Percentiles rank a stretch among this genome's conserved stretches.
Evolutionary conservation across 2,113 vertebrate genomes (phyloP).

Genomic region (Cyanoderma ruficeps): DNA sequence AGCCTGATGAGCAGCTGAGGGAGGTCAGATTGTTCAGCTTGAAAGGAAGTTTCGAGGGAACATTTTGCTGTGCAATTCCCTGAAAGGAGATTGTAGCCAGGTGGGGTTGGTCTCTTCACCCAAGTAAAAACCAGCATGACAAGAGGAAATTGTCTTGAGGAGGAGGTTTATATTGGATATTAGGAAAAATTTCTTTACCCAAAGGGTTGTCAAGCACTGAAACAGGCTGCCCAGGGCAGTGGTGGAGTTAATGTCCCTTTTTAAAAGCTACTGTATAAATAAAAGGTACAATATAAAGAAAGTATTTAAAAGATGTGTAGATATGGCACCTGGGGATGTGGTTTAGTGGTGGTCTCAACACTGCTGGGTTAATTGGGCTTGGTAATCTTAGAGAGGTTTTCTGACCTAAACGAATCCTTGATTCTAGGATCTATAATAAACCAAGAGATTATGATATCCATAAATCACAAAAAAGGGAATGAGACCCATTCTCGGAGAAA

Average conservation of each 20-base stretch:
- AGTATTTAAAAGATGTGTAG: background rate
- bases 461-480: background rate
- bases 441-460: background rate
- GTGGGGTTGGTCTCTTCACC: background rate
- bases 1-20: background rate
- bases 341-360: background rate
- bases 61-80: fast-evolving
- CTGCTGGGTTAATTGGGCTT: background rate
- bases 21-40: background rate
- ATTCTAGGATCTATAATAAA: background rate
- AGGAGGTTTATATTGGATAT: background rate
- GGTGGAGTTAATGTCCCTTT: background rate
- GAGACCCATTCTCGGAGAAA: background rate
- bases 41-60: background rate
- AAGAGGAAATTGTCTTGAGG: background rate
- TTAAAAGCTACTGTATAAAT: background rate
- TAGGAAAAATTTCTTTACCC: background rate
- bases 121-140: fast-evolving
- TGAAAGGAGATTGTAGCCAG: background rate
- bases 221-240: background rate
- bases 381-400: background rate
- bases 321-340: background rate
- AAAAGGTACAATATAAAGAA: background rate
- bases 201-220: background rate
- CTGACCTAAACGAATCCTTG: background rate